A percentile compares a stretch with the other conserved stretches of the same genome.
These are phyloP conservation scores for Phocides pigmalion DNA, from an alignment of 1,140 invertebrate genomes.

Conservation along the genomic window DNA sequence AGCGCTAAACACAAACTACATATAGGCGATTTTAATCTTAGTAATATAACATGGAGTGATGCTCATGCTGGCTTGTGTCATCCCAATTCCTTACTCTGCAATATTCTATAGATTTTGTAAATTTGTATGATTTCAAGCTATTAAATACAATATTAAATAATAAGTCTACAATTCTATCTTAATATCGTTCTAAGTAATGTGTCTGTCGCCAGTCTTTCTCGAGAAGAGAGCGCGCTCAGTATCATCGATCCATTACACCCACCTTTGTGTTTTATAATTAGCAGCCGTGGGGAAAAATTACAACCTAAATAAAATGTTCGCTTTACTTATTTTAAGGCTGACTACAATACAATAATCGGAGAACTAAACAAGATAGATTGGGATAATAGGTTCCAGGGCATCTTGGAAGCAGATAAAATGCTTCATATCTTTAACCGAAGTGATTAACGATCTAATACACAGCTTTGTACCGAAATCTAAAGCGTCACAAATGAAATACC, in stretches of 20 bases:
- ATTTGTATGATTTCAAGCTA: not conserved
- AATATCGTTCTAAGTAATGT: slow-evolving; percentile 1
- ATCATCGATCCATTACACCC: not conserved
- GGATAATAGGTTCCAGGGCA: not conserved
- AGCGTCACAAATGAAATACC: not conserved
- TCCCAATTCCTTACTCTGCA: not conserved
- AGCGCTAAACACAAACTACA: not conserved
- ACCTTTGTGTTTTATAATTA: not conserved
- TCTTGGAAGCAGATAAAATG: not conserved
- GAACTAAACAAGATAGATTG: not conserved
- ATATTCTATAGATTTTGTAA: not conserved
- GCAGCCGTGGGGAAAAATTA: not conserved
- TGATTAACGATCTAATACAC: not conserved
- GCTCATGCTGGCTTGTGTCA: not conserved
- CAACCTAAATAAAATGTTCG: not conserved
- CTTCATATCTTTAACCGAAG: not conserved
- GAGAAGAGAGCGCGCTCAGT: not conserved
- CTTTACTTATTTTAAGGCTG: not conserved
- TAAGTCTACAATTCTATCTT: slow-evolving; percentile 3
- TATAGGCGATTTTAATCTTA: not conserved
- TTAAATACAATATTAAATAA: not conserved
- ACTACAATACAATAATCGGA: not conserved
- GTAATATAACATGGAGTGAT: not conserved
- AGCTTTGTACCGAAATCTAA: not conserved
- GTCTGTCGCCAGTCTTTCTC: not conserved